Evolutionary conservation across 2,888 invertebrate genomes (phyloP).

Genomic region (Beris chalybata): DNA sequence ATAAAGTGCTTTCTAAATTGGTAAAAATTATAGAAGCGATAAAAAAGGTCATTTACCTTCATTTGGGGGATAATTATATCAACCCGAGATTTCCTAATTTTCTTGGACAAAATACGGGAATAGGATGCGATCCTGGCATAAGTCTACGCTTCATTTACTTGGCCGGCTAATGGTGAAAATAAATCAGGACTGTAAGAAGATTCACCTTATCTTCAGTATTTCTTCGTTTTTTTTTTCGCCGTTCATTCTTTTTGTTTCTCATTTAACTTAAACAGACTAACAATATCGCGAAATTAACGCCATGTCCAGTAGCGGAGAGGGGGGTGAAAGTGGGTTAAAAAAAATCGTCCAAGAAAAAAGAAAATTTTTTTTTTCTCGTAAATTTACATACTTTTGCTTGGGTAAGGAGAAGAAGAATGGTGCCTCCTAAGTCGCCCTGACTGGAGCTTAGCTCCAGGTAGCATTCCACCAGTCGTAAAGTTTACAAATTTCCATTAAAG

Average conservation of each 20-base stretch:
- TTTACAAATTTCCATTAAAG: conserved; percentile 40
- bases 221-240: too few relatives aligned
- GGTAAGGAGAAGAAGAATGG: too few relatives aligned
- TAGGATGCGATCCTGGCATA: neutral
- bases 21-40: conserved; percentile 25
- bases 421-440: too few relatives aligned
- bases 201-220: conserved; percentile 14
- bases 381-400: too few relatives aligned
- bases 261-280: too few relatives aligned
- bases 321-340: too few relatives aligned
- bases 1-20: conserved; percentile 24
- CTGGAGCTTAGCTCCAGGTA: neutral
- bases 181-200: conserved; percentile 18
- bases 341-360: too few relatives aligned
- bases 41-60: conserved; percentile 28
- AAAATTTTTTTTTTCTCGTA: too few relatives aligned
- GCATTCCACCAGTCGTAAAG: conserved; percentile 32
- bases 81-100: conserved; percentile 28
- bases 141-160: conserved; percentile 9
- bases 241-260: too few relatives aligned
- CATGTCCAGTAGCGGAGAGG: too few relatives aligned
- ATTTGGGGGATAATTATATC: conserved; percentile 28
- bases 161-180: conserved; percentile 24
- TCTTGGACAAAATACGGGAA: neutral
- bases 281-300: too few relatives aligned